Base-by-base conservation (phyloP, 2,888 invertebrate genomes). In the Blastobasis lacticolella region DNA sequence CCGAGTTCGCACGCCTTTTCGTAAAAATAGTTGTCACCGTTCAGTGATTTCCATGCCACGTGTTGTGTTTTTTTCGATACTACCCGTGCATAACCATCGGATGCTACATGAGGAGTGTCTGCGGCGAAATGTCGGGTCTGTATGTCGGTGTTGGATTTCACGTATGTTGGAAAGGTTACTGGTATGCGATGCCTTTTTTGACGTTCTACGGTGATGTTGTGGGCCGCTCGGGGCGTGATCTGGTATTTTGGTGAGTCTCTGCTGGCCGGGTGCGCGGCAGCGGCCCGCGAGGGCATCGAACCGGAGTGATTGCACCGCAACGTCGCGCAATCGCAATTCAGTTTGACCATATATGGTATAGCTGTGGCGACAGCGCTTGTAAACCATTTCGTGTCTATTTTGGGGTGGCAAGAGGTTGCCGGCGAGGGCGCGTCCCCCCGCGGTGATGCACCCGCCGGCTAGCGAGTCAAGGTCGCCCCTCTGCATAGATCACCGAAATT, bases 1-100 rank as follows among this genome's bases (percentile, higher is more conserved):
- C 63, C 57, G 73, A 83, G 82, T 84, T 86, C 73, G 87, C 87
- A 88, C 81, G 82, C 84, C 79, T 86, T 83, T 86, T 84, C 72
- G 61, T 75, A 69, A 77, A 83, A 80, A 75, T 75, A 76, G 66
- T 78, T 80, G 83, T 82, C 81, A 85, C 77, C 77, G 84, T 84
- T 79, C 86, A 86, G 81, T 86, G 86, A 83, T 82, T 54, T 84
- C 78, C 78, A 76, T 79, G 86, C 87, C 87, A 88, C 87, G 87
- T 87, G 87, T 82, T 75, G 78, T 85, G 77, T 73, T 79, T 74
- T 67, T 55, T 57, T 61, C 60, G 60, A 60, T 62, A 64, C 59
- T 62, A 64, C 59, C 59, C 52, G 55, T 56, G 53, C 52, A 55
- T 58, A 23, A 42, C 10, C 42, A 57, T 58, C 57, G 60, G 64